A percentile compares a stretch with the other conserved stretches of the same genome.
phyloP scores from a whole-genome alignment of 2,797 vertebrate genomes.

The Ciconia nigra region DNA sequence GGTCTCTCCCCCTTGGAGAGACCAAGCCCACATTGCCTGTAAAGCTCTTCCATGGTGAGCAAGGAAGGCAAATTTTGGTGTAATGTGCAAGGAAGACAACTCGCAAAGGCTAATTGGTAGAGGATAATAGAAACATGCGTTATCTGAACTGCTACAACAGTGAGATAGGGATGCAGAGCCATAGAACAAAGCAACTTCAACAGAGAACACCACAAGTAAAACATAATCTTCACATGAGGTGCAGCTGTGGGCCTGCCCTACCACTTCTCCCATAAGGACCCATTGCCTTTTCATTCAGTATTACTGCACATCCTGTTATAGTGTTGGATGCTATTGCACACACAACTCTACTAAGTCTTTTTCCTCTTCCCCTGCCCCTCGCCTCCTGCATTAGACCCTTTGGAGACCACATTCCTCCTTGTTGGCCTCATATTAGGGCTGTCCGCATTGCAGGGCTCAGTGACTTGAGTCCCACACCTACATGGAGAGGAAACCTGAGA shows the following conservation, averaged over 20 bases:
- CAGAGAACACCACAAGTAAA: not conserved
- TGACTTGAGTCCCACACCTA: not conserved
- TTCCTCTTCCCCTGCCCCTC: not conserved
- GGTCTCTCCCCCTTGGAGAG: too few relatives aligned
- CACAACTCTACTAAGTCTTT: not conserved
- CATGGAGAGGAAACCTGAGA: not conserved
- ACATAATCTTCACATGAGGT: not conserved
- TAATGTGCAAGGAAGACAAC: not conserved
- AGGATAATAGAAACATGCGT: not conserved
- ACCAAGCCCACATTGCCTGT: not conserved
- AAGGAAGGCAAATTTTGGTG: not conserved
- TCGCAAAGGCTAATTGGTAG: not conserved
- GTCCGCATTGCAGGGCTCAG: not conserved
- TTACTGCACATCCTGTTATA: not conserved
- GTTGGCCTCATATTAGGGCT: not conserved
- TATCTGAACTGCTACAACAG: not conserved
- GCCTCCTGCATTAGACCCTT: not conserved
- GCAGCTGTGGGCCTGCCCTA: not conserved
- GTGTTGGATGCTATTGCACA: accelerated
- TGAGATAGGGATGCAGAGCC: not conserved
- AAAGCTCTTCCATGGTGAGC: not conserved
- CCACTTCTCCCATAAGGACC: not conserved
- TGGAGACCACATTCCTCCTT: not conserved
- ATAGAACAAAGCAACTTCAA: not conserved
- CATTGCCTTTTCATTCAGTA: not conserved